Conservation (phyloP, 1,140 invertebrate genomes). For the Neodiprion lecontei region DNA sequence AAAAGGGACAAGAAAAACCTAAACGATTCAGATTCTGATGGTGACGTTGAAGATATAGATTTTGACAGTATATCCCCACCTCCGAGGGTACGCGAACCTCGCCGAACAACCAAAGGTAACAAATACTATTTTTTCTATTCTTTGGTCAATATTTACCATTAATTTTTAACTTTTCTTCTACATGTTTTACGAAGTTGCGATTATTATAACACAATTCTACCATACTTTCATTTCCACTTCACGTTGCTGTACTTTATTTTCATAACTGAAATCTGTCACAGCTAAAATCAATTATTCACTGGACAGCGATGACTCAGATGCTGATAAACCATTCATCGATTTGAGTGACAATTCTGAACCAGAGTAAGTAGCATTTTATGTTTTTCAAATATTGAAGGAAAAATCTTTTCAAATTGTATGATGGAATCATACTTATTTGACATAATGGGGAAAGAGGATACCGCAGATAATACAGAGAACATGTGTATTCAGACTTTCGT, state of each 20-base stretch:
- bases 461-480: too few relatives aligned
- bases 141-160: not conserved
- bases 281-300: constrained; percentile 49
- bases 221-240: not conserved
- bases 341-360: constrained; percentile 37
- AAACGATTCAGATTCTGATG: constrained; percentile 33
- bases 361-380: constrained; percentile 17
- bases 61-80: constrained; percentile 52
- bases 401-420: too few relatives aligned
- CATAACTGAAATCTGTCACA: constrained; percentile 16
- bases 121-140: not conserved
- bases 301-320: constrained; percentile 38
- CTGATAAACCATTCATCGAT: constrained; percentile 27
- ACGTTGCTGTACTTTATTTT: not conserved
- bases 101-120: constrained; percentile 45
- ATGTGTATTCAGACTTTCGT: too few relatives aligned
- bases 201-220: not conserved
- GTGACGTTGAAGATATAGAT: constrained; percentile 45
- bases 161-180: not conserved
- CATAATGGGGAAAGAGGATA: too few relatives aligned
- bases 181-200: not conserved
- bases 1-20: constrained; percentile 25
- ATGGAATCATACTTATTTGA: too few relatives aligned
- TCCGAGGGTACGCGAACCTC: constrained; percentile 40
- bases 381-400: not conserved